Conservation (phyloP, 2,113 vertebrate species). For the Mirza zaza region DNA sequence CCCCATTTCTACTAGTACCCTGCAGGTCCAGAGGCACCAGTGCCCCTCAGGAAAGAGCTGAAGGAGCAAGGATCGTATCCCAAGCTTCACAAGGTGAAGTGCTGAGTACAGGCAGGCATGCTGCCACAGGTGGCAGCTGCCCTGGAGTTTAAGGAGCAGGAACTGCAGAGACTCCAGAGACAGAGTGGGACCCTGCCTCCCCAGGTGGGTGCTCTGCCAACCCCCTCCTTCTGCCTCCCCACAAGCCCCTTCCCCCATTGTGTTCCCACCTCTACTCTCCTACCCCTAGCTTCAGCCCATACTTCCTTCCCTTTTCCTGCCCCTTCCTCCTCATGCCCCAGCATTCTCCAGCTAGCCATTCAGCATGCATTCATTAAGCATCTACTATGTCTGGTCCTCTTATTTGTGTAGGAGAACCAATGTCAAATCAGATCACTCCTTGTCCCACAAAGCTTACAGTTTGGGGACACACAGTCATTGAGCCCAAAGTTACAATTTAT, state of each 20-base stretch:
- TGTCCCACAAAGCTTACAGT: background rate
- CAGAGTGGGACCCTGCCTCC: conserved; percentile 46
- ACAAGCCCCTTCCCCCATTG: background rate
- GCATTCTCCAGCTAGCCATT: background rate
- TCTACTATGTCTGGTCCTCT: no score
- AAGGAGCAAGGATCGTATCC: conserved; percentile 58
- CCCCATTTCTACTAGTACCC: background rate
- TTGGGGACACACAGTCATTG: background rate
- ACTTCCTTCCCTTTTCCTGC: background rate
- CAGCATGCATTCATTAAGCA: background rate
- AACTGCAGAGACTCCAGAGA: conserved; percentile 74
- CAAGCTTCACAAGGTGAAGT: conserved; percentile 72
- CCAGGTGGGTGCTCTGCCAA: conserved; percentile 18
- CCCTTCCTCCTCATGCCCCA: background rate
- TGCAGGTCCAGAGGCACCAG: conserved; percentile 67
- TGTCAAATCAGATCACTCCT: background rate
- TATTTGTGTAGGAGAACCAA: background rate
- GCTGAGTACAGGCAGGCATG: conserved; percentile 82
- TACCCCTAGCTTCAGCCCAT: background rate
- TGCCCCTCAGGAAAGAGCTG: conserved; percentile 60
- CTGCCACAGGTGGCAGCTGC: conserved; percentile 81
- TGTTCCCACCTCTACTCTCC: background rate
- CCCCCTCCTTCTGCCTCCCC: background rate
- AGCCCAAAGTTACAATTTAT: background rate
- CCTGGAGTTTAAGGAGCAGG: conserved; percentile 79